Base-by-base conservation (phyloP, 2,888 invertebrate genomes). In the Timema podura region DNA sequence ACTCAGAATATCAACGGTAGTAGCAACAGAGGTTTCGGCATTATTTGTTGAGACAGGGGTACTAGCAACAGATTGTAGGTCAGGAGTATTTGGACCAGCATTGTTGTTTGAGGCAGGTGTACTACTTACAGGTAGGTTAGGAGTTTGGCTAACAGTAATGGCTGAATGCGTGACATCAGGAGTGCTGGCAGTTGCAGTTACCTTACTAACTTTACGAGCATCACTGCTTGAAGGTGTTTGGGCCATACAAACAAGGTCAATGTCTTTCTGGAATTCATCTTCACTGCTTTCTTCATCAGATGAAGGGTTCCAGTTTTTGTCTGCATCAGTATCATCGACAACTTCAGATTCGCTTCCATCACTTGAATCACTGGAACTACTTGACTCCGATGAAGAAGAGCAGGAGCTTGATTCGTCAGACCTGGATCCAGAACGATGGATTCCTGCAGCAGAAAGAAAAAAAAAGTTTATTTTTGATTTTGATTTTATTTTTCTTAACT, bases 351-450 rank as follows among this genome's bases (percentile, higher is more conserved):
- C 61, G 5, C 61, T 61, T 61, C 16, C 61, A 61, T 61, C 16
- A 61, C 51, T 51, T 51, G 51, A 51, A 51, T 51, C 51, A 51
- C 51, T 51, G 51, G 51, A 51, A 51, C 51, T 61, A 15, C 61
- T 61, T n/a, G 61, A 16, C 61, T 61, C 15, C 61, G 61, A 61
- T 61, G 61, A 61, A 61, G 61, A 61, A 61, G 61, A 61, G 61
- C 10, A 49, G 11, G 61, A 61, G 61, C 61, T 61, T 61, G 61
- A 61, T 16, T 61, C 16, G 30, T 61, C 2, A 61, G 61, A 61
- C 5, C 61, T 61, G 61, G 61, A 5, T 61, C 61, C 61, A 61
- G 51, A 61, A 61, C 61, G 30, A 61, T 61, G 61, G 61, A 61
- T 61, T 61, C 61, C 51, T 51, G 11, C 51, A 51, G 1, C 51